Evolutionary conservation across 2,888 invertebrate genomes (phyloP).

Genomic region (Rhagium mordax): DNA sequence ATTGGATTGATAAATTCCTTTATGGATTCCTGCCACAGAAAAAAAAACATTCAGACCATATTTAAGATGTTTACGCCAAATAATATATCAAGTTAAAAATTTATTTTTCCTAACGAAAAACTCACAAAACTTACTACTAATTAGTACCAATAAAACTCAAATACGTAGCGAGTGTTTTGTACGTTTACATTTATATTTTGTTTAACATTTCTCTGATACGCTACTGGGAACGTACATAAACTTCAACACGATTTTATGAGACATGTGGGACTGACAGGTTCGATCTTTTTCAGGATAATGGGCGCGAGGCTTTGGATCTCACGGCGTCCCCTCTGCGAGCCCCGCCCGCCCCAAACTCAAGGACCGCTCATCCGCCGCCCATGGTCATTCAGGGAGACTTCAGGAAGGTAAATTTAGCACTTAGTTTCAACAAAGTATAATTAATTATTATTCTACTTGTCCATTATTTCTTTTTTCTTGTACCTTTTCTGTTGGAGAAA

Average conservation of each 20-base stretch:
- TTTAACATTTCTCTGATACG: no score
- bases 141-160: no score
- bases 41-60: no score
- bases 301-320: conserved; percentile 92
- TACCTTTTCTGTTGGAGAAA: neutral
- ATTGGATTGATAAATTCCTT: no score
- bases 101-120: no score
- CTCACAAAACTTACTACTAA: no score
- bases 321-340: conserved; percentile 91
- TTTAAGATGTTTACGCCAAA: no score
- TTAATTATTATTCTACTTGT: neutral
- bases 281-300: conserved; percentile 80
- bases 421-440: neutral
- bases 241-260: neutral
- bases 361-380: conserved; percentile 80
- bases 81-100: no score
- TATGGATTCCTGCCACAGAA: no score
- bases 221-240: neutral
- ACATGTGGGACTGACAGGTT: neutral
- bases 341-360: conserved; percentile 76
- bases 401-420: conserved; percentile 80
- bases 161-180: no score
- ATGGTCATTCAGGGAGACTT: conserved; percentile 94
- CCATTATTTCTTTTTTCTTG: neutral
- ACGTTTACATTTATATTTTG: no score